Evolutionary conservation across 2,888 invertebrate genomes (phyloP), one percentile per base, ranked within the genome.

Genomic region (Cyaniris semiargus): DNA sequence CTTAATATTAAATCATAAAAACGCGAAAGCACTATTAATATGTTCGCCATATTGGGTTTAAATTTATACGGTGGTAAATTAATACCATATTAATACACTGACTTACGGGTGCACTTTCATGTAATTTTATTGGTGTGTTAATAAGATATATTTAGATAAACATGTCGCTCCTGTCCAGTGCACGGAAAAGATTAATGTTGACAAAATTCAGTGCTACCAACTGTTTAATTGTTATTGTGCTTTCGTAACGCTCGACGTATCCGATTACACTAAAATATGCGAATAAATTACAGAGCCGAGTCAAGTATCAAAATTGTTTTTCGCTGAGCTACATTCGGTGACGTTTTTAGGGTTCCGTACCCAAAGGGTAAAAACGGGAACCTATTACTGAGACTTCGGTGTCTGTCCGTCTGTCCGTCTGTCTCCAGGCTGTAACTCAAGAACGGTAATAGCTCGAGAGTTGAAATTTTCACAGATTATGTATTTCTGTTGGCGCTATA

Each of bases 101-200:
- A 66, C 27, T 71, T 71, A 71, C 71, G 38, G 38, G 34, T 38
- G 71, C 38, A 70, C 70, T 8, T 48, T 15, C 44, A 13, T 74
- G 48, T 27, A 53, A 74, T 74, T 74, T 74, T 74, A 74, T 74
- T 74, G 74, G 74, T 74, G 74, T 53, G 74, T 53, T 74, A 74
- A 74, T 53, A 74, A 74, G 74, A 74, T 74, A 84, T 83, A 83
- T 83, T 83, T 82, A 83, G 83, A 84, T 83, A 21, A 75, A 78
- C 78, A 77, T 71, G 75, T 76, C 77, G 77, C 78, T 77, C 75
- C 78, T 77, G 77, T 78, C 78, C 77, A 70, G 23, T 72, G 72
- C 72, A 48, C 27, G 48, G 74, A 38, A 48, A 48, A 74, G 53
- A 48, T 74, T 74, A 53, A 74, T 74, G 74, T 44, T 66, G 48